Evolutionary conservation across 1,140 invertebrate genomes (phyloP), one percentile per base, ranked within the genome.

Genomic region (Drosophila quadrilineata): DNA sequence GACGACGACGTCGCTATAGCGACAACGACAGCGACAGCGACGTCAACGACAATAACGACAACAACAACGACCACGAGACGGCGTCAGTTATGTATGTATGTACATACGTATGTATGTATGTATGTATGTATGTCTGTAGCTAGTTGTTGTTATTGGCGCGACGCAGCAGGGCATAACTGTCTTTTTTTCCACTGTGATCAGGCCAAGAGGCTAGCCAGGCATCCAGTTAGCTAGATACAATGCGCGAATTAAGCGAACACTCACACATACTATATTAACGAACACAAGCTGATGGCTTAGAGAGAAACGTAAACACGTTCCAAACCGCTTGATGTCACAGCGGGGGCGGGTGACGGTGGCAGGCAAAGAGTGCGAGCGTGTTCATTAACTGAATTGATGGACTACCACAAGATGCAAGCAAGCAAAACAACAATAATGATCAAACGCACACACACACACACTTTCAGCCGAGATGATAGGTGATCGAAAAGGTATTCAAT

Each of bases 251-350:
- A 71, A 71, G 45, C 67, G 62, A 58, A 26, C 72, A 38, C 75
- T 59, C 43, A 71, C 59, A 50, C 19, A 69, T 14, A 35, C 31
- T 6, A 26, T 21, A 36, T 6, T 70, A 46, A 54, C 17, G 64
- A 12, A 35, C 36, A 71, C 14, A 38, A 5, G 24, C 33, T 22
- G 22, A 72, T 52, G 65, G 59, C 75, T 79, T 79, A 74, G 74
- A 67, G n/a, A n/a, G 58, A 76, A 67, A 75, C 72, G 71, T 75
- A 75, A 75, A 75, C 72, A 75, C 72, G 72, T 75, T 75, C 75
- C 54, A 66, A 70, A 75, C 71, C 65, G 35, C 53, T 40, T 49
- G 46, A 70, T 68, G 64, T 58, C 40, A 53, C 66, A 46, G 38
- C 48, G 49, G 24, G 43, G 46, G 43, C 62, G 68, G 40, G 10